phyloP scores from a whole-genome alignment of 2,888 invertebrate species.

The Laothoe populi region DNA sequence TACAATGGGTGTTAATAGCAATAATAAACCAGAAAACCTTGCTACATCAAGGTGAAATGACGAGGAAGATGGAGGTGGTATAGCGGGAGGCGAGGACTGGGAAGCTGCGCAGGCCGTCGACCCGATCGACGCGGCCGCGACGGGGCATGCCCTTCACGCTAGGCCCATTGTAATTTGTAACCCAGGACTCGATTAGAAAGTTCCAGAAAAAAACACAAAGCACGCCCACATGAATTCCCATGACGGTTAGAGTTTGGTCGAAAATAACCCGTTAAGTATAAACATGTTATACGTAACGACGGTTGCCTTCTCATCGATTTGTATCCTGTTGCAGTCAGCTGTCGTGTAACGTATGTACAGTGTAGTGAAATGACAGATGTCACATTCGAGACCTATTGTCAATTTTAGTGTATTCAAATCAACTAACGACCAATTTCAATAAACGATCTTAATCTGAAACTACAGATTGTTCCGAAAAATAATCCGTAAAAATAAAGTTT shows the following conservation, averaged over 20 bases:
- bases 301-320: not conserved
- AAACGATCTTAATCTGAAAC: too few relatives aligned
- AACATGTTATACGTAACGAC: slow-evolving; percentile 2
- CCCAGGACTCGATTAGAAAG: slow-evolving; percentile 39
- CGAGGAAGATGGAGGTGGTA: slow-evolving; percentile 33
- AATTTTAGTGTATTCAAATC: not conserved
- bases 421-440: too few relatives aligned
- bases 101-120: slow-evolving; percentile 57
- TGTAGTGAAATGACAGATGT: not conserved
- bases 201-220: slow-evolving; percentile 29
- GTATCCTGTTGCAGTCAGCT: slow-evolving; percentile 14
- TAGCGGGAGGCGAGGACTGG: slow-evolving; percentile 30
- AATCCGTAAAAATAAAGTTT: too few relatives aligned
- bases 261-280: slow-evolving; percentile 9
- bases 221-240: slow-evolving; percentile 24
- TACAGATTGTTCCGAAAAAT: too few relatives aligned
- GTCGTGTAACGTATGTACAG: not conserved
- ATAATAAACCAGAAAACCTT: slow-evolving; percentile 43
- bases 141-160: slow-evolving; percentile 56
- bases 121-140: slow-evolving; percentile 63
- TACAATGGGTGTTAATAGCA: not conserved
- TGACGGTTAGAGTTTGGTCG: slow-evolving; percentile 9
- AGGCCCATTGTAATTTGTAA: slow-evolving; percentile 40
- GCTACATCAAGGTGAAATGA: slow-evolving; percentile 44
- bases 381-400: too few relatives aligned